phyloP scores from a whole-genome alignment of 2,113 vertebrate species.

The Ondatra zibethicus region DNA sequence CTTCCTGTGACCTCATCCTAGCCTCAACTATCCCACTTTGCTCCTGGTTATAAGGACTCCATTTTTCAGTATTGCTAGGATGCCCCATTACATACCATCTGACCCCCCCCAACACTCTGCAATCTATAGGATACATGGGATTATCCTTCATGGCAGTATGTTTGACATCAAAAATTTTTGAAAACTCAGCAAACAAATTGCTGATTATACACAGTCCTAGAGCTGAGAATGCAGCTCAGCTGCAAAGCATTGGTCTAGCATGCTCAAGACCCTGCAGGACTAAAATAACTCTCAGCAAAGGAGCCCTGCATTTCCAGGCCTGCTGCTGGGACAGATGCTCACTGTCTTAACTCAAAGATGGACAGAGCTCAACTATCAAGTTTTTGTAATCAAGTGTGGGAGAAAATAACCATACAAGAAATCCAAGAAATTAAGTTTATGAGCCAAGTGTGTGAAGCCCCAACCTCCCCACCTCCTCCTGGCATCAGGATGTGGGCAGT shows the following conservation, averaged over 20 bases:
- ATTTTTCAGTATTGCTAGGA: neutral
- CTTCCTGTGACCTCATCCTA: neutral
- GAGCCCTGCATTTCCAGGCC: neutral
- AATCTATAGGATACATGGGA: rapidly evolving
- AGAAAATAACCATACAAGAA: neutral
- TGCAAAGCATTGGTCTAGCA: neutral
- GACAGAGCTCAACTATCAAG: neutral
- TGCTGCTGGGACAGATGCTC: neutral
- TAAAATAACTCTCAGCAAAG: neutral
- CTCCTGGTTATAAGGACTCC: neutral
- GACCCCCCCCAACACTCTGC: neutral
- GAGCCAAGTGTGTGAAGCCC: neutral
- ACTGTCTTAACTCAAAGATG: neutral
- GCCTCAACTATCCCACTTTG: neutral
- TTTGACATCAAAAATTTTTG: neutral
- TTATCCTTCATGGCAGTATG: neutral
- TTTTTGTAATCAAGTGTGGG: neutral
- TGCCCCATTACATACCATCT: too few species aligned
- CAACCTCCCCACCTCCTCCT: neutral
- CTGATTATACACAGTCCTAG: neutral
- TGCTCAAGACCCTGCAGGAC: neutral
- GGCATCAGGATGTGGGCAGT: neutral
- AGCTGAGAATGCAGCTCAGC: neutral
- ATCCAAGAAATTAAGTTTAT: constrained; percentile 13
- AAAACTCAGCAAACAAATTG: neutral